These are phyloP conservation scores for Meandrina meandrites DNA, from an alignment of 92 coral and sea anemone species.

Conservation along the genomic window DNA sequence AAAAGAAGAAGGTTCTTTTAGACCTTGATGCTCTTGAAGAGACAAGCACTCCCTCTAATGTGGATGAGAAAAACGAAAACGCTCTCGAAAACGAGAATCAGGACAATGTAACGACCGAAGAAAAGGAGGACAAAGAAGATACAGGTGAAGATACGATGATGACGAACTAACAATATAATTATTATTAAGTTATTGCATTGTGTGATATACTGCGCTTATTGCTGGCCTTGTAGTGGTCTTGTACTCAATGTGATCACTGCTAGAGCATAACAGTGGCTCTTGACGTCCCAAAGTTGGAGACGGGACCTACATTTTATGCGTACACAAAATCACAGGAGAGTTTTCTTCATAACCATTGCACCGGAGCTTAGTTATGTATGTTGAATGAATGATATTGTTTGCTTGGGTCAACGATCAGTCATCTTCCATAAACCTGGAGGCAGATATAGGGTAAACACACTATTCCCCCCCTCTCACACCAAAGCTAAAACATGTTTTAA, in stretches of 20 bases:
- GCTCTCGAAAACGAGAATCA: slow-evolving; percentile 61
- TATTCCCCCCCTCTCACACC: neutral
- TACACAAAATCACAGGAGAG: neutral
- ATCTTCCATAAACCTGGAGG: neutral
- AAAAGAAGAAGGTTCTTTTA: slow-evolving; percentile 81
- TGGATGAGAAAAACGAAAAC: slow-evolving; percentile 57
- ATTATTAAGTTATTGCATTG: neutral
- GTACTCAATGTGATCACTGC: neutral
- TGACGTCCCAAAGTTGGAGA: neutral
- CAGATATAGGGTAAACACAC: too few species aligned
- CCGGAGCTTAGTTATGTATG: neutral
- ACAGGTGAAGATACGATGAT: neutral
- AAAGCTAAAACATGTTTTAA: neutral
- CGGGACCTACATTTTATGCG: neutral
- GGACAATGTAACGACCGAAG: slow-evolving; percentile 55
- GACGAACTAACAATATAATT: neutral
- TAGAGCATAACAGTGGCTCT: neutral
- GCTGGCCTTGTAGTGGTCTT: neutral
- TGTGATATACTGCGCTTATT: neutral
- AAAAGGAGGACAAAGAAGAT: slow-evolving; percentile 58
- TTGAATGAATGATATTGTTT: neutral
- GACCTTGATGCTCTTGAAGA: slow-evolving; percentile 87
- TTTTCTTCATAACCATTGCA: neutral
- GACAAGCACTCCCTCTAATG: slow-evolving; percentile 46
- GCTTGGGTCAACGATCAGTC: neutral